Percentiles rank a stretch among this genome's conserved stretches.
Evolutionary conservation across 2,113 vertebrate species (phyloP).

Genomic region (Bos indicus): DNA sequence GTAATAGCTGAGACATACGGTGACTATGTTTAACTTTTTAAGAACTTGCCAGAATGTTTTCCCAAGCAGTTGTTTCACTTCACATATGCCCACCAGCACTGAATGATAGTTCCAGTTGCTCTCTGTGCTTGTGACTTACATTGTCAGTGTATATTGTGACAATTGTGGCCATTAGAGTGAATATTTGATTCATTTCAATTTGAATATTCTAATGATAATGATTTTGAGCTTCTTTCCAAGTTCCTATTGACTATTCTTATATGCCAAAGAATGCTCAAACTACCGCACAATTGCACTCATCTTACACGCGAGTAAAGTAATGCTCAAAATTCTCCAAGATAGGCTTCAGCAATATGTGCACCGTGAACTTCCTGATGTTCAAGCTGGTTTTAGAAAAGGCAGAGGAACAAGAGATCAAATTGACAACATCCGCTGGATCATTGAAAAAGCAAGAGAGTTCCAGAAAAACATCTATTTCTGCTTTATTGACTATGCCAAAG

Average conservation of each 20-base stretch:
- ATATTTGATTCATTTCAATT: background rate
- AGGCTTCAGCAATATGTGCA: too few species aligned
- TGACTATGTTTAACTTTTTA: background rate
- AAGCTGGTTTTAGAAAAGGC: too few species aligned
- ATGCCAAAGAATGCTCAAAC: too few species aligned
- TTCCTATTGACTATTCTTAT: background rate
- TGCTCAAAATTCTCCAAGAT: too few species aligned
- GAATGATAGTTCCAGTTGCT: background rate
- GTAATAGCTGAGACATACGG: background rate
- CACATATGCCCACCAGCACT: background rate
- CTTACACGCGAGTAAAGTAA: too few species aligned
- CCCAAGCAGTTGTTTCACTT: background rate
- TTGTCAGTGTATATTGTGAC: background rate
- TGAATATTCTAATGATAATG: background rate
- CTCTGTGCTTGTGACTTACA: background rate
- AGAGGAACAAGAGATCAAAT: too few species aligned
- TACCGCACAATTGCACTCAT: too few species aligned
- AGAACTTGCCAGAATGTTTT: background rate
- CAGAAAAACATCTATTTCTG: too few species aligned
- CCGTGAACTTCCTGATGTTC: too few species aligned
- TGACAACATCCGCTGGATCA: too few species aligned
- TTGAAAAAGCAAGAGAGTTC: too few species aligned
- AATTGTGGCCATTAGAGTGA: background rate
- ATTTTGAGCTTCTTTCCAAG: background rate
- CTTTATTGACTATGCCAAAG: too few species aligned